Base-by-base conservation (phyloP, 2,797 vertebrate genomes). In the Remorina albescens region DNA sequence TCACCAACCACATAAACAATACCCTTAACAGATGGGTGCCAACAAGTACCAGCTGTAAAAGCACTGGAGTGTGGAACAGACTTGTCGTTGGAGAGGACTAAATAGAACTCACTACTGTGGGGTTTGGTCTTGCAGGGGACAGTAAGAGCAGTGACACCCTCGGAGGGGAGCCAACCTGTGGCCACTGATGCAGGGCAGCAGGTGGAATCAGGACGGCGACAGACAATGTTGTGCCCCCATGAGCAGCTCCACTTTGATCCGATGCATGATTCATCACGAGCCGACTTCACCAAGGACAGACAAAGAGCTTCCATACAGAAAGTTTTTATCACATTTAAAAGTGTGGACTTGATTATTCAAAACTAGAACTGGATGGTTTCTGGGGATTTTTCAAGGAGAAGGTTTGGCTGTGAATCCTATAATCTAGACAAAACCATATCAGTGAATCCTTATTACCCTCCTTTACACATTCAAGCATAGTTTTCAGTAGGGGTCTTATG, bases 11-110 rank as follows among this genome's bases (percentile, higher is more conserved):
- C 90, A 87, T 87, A 92, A 91, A 92, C 90, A 94, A 92, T 92
- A 88, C 91, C 91, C 92, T 91, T 86, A 95, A 91, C 95, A 95
- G 95, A 95, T 94, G 94, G 93, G 76, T 68, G 58, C 85, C 91
- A 93, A 91, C 91, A 91, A 91, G 86, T 83, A 93, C 78, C 95
- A 95, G 91, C 92, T 95, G 94, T 80, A n/a, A 82, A 91, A 76
- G 84, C 91, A 91, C 63, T 82, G 90, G 87, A 93, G 93, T 92
- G 93, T 85, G 76, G 89, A 90, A 73, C 88, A 87, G 70, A 80
- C 86, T 84, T 86, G 88, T 90, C 88, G 76, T 87, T 61, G 55
- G 77, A 86, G 69, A 81, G 86, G 82, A 86, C 90, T 93, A 92
- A 95, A 91, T 92, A 93, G 93, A 93, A 91, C 82, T 83, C 84